Evolutionary conservation across 2,797 vertebrate genomes (phyloP), one percentile per base, ranked within the genome.

Genomic region (Pipistrellus pygmaeus): DNA sequence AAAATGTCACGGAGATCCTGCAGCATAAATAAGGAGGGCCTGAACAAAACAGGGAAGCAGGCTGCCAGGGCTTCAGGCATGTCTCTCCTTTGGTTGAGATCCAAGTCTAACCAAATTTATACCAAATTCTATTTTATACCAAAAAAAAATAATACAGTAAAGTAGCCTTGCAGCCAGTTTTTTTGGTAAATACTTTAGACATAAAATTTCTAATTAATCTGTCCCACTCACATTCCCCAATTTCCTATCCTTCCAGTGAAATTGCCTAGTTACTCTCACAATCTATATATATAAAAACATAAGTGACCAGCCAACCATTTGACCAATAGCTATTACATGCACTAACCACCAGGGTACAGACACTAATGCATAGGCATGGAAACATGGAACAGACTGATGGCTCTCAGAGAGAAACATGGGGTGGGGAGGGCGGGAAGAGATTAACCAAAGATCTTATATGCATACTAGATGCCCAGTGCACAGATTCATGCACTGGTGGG

Each of bases 111-210:
- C 32, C 35, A 87, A 72, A 88, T 81, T 81, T 90, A 76, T 46
- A 85, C 41, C 21, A 90, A 97, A 88, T 68, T 88, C 48, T 85
- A 27, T 88, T 92, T 92, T 85, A 83, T 68, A 83, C 4, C 44
- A 76, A 84, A 82, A 84, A 82, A 78, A 78, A 85, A 84, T n/a
- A 85, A 13, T 75, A 20, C 91, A 87, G 14, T 77, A 57, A 94
- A 46, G 4, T 38, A 88, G 41, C 7, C 41, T 91, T 72, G 3
- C 5, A 81, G 44, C 60, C 20, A 57, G 10, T 88, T 91, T 93
- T 30, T 25, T 71, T 66, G 6, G 11, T 46, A 84, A 88, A 46
- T 48, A 71, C 41, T 68, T 95, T 83, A 81, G 20, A 64, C 51
- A 38, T 30, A 57, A 88, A 77, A 64, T 44, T n/a, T 5, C 12